phyloP scores from a whole-genome alignment of 2,888 invertebrate genomes.

The Drosophila paramelanica region DNA sequence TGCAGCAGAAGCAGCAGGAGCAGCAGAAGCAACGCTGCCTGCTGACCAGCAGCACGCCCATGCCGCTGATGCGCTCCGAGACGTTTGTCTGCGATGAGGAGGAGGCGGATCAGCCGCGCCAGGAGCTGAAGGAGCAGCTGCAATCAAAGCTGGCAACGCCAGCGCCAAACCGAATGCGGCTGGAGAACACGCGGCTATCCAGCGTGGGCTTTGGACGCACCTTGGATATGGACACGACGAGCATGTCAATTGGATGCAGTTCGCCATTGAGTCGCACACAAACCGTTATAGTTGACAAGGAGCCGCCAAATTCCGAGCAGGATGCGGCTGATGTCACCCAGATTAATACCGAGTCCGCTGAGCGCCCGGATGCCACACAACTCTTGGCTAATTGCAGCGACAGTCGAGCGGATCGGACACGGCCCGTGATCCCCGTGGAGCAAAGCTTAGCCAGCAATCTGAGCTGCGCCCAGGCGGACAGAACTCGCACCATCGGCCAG shows the following conservation, averaged over 20 bases:
- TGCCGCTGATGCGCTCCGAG: conserved; percentile 81
- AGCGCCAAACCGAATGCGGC: conserved; percentile 1
- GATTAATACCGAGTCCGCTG: not conserved
- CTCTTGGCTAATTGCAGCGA: not conserved
- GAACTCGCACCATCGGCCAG: conserved; percentile 4
- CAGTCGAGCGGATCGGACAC: conserved; percentile 17
- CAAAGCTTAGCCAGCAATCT: not conserved
- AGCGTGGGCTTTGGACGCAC: conserved; percentile 56
- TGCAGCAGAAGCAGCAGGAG: not conserved
- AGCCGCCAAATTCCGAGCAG: not conserved
- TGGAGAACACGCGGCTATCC: conserved; percentile 55
- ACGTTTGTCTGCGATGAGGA: conserved; percentile 83
- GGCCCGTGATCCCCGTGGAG: conserved; percentile 1
- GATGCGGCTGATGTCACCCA: conserved; percentile 1
- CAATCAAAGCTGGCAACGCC: not conserved
- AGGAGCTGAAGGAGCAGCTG: conserved; percentile 5
- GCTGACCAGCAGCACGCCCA: conserved; percentile 61
- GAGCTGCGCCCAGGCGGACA: conserved; percentile 3
- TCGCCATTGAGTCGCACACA: conserved; percentile 9
- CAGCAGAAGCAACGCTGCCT: conserved; percentile 29
- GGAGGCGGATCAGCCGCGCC: conserved; percentile 51
- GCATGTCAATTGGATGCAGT: not conserved
- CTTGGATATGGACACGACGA: conserved; percentile 38
- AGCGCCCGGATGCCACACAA: conserved; percentile 25
- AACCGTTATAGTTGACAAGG: not conserved